These are phyloP conservation scores for Alexandromys fortis DNA, from an alignment of 2,113 vertebrate genomes.

Conservation along the genomic window DNA sequence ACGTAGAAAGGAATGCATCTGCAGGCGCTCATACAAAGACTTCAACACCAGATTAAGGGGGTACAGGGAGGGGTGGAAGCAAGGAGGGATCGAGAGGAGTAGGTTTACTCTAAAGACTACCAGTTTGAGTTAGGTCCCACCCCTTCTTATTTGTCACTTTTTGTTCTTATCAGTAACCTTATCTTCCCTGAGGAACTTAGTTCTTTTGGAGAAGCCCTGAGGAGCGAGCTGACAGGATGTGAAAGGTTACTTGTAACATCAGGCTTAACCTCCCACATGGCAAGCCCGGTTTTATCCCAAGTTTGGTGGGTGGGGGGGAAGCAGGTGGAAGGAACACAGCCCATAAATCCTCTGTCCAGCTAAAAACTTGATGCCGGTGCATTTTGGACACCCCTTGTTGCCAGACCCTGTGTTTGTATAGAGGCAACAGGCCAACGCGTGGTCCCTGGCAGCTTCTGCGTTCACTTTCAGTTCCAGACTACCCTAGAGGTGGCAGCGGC, in stretches of 20 bases:
- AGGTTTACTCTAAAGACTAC: not conserved
- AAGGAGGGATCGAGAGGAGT: not conserved
- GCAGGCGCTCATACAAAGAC: not conserved
- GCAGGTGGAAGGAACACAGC: not conserved
- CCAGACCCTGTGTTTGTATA: not conserved
- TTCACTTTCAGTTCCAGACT: not conserved
- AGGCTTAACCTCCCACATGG: not conserved
- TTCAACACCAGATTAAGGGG: not conserved
- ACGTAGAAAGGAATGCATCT: not conserved
- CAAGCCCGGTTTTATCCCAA: not conserved
- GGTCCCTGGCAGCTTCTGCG: not conserved
- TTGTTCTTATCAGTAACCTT: not conserved
- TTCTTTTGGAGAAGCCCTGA: not conserved
- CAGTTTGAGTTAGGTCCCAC: slow-evolving; percentile 7
- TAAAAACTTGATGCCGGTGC: not conserved
- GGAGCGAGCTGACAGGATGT: not conserved
- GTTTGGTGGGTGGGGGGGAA: not conserved
- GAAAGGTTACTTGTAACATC: slow-evolving; percentile 26
- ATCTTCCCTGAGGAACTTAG: slow-evolving; percentile 51
- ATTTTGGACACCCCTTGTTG: not conserved
- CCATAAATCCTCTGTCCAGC: not conserved
- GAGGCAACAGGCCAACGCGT: not conserved
- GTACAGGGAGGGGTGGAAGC: not conserved
- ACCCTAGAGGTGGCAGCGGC: not conserved
- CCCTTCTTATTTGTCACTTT: slow-evolving; percentile 55